Percentiles rank a stretch among this genome's conserved stretches.
phyloP scores from a whole-genome alignment of 2,888 invertebrate genomes.

The Drosophila robusta region DNA sequence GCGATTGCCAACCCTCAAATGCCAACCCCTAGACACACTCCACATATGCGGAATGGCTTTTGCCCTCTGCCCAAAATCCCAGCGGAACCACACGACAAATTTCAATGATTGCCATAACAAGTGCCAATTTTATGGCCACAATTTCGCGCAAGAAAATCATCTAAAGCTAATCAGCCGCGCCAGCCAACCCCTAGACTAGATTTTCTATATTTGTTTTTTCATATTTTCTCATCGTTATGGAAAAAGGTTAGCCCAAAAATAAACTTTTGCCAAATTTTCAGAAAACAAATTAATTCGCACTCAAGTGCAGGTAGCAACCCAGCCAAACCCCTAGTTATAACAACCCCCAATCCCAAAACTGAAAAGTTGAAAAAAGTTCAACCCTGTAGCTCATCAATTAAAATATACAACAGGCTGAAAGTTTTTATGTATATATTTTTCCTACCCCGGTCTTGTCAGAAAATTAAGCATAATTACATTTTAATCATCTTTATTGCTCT shows the following conservation, averaged over 20 bases:
- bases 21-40: slow-evolving; percentile 18
- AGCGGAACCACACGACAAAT: slow-evolving; percentile 42
- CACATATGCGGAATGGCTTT: slow-evolving; percentile 14
- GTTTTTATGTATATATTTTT: slow-evolving; percentile 18
- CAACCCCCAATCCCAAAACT: neutral
- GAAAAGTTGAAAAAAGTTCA: slow-evolving; percentile 76
- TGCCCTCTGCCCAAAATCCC: slow-evolving; percentile 49
- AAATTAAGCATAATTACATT: slow-evolving; percentile 82
- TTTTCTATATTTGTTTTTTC: slow-evolving; percentile 30
- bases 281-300: slow-evolving; percentile 75
- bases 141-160: slow-evolving; percentile 18
- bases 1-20: slow-evolving; percentile 15
- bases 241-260: slow-evolving; percentile 45
- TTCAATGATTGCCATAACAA: slow-evolving; percentile 73
- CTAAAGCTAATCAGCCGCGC: slow-evolving; percentile 52
- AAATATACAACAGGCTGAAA: slow-evolving; percentile 54
- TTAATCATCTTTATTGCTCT: slow-evolving; percentile 83
- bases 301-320: slow-evolving; percentile 53
- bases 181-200: neutral
- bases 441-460: slow-evolving; percentile 47
- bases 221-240: slow-evolving; percentile 63
- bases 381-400: slow-evolving; percentile 75
- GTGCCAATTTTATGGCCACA: slow-evolving; percentile 61
- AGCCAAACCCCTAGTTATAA: neutral
- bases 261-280: slow-evolving; percentile 72